Evolutionary conservation across 2,888 invertebrate genomes (phyloP), one percentile per base, ranked within the genome.

Genomic region (Dyspetes luteomarginatus): DNA sequence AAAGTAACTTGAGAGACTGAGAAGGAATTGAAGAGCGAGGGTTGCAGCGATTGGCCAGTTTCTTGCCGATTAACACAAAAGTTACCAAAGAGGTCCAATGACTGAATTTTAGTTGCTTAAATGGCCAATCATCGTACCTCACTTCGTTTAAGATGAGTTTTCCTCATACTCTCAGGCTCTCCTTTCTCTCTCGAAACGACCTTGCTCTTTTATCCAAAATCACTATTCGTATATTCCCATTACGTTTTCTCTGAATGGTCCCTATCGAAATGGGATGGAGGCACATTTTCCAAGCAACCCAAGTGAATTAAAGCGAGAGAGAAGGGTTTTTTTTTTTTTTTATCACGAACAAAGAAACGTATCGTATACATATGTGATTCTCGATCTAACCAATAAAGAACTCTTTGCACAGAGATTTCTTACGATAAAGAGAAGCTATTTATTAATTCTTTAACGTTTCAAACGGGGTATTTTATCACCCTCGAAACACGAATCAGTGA

Each of bases 191-290:
- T 30, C 68, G 56, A 64, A 81, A 77, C 64, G 73, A 73, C 68
- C 74, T 74, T 26, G 15, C 77, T 77, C 81, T 65, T 81, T 74
- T 69, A 77, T 81, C 58, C 77, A 15, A 43, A 74, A 77, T 74
- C 73, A 69, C 73, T 15, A 77, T 77, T 69, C 73, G 81, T 81
- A 73, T 69, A 77, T 73, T 65, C 43, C 77, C 81, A 73, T 74
- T 77, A 60, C 50, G 65, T 65, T 74, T 48, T 74, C 69, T 26
- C 69, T 74, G 77, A 81, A 81, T 81, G 69, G 65, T 7, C 26
- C 30, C 64, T 28, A 19, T 45, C 50, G 73, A 56, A 24, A 77
- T 26, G 56, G 22, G 30, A 77, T 30, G 76, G 62, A 81, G 76
- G 58, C 72, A 62, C 72, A 67, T 77, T 81, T 73, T 69, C 56